A percentile compares a stretch with the other conserved stretches of the same genome.
These are phyloP conservation scores for Synergus gifuensis DNA, from an alignment of 2,888 invertebrate genomes.

Conservation along the genomic window DNA sequence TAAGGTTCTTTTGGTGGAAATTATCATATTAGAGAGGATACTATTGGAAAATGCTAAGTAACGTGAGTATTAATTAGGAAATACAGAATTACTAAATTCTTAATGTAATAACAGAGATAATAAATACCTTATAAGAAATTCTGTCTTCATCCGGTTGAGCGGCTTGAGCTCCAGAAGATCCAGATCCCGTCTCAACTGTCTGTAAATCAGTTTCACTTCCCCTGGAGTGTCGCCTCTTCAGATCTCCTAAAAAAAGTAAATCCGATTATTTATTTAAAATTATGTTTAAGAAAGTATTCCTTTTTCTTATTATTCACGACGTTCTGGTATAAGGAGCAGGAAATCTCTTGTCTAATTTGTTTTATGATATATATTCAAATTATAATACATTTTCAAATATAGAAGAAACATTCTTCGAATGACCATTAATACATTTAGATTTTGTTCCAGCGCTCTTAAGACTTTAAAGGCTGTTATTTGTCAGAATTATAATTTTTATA, in stretches of 20 bases:
- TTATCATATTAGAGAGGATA: too few species aligned
- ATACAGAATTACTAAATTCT: neutral
- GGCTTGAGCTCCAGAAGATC: constrained; percentile 53
- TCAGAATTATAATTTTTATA: constrained; percentile 1
- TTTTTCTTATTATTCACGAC: too few species aligned
- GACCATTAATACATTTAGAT: neutral
- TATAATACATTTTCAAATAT: too few species aligned
- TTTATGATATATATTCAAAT: too few species aligned
- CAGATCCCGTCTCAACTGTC: constrained; percentile 62
- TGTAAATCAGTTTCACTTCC: constrained; percentile 66
- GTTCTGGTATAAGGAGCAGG: too few species aligned
- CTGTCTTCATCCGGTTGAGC: constrained; percentile 61
- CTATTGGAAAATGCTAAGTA: neutral
- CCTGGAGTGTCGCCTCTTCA: constrained; percentile 72
- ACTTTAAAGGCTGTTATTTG: neutral
- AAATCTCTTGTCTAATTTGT: too few species aligned
- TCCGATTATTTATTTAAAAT: neutral
- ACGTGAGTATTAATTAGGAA: neutral
- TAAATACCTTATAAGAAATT: constrained; percentile 62
- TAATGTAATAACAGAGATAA: neutral
- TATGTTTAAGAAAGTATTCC: neutral
- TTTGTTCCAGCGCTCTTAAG: neutral
- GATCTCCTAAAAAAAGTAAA: constrained; percentile 64
- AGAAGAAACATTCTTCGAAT: too few species aligned
- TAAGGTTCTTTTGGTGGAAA: too few species aligned